Conservation (phyloP, 2,888 invertebrate genomes). For the Prosopocoilus inquinatus region DNA sequence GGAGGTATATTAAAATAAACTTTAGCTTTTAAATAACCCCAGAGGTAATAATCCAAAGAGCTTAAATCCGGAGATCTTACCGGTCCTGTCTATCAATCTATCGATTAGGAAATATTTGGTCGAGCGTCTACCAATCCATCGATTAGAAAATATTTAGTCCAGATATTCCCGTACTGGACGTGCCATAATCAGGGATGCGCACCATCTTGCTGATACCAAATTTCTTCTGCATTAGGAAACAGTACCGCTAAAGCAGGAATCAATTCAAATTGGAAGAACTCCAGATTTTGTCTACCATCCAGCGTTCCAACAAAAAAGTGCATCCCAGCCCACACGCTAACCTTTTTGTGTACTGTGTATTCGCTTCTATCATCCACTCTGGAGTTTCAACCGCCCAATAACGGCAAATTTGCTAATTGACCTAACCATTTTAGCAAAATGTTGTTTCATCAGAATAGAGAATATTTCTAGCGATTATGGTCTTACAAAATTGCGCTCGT, state of each 20-base stretch:
- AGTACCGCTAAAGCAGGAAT: slow-evolving; percentile 3
- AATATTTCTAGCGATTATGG: neutral
- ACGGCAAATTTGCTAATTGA: no score
- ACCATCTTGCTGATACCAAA: slow-evolving; percentile 4
- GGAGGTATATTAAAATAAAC: no score
- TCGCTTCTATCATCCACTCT: neutral
- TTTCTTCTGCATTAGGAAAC: slow-evolving; percentile 2
- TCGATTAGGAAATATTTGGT: no score
- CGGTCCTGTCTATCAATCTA: no score
- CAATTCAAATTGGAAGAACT: slow-evolving; percentile 1
- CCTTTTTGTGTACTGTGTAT: slow-evolving; percentile 4
- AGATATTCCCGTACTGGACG: slow-evolving; percentile 2
- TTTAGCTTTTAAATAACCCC: slow-evolving; percentile 1
- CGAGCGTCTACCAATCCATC: slow-evolving; percentile 3
- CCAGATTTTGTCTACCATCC: neutral
- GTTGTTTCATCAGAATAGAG: neutral
- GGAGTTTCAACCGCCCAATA: slow-evolving; percentile 7
- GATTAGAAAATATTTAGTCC: slow-evolving; percentile 6
- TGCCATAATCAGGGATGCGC: slow-evolving; percentile 7
- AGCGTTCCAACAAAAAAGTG: neutral
- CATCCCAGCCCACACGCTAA: neutral
- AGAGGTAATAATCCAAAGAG: no score
- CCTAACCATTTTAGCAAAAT: neutral
- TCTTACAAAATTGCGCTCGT: neutral
- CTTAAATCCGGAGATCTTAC: slow-evolving; percentile 7